Percentiles rank a stretch among this genome's conserved stretches.
Evolutionary conservation across 2,797 vertebrate species (phyloP).

Genomic region (Cetoscarus ocellatus): DNA sequence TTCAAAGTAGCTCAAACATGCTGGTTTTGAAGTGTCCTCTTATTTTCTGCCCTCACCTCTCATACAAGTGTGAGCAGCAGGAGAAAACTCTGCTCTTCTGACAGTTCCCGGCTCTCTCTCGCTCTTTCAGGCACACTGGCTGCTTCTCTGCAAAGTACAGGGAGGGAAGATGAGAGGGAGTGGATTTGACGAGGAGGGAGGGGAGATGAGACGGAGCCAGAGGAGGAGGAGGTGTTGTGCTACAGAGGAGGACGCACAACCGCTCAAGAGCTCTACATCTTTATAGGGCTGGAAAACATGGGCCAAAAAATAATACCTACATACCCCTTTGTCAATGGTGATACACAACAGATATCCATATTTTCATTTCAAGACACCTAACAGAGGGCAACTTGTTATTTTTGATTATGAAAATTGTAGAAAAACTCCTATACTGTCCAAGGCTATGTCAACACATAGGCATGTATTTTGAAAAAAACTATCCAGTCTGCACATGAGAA

Average conservation of each 20-base stretch:
- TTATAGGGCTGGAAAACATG: no score
- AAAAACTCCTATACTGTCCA: no score
- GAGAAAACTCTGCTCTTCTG: constrained; percentile 59
- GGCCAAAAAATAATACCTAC: no score
- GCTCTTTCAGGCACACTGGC: constrained; percentile 62
- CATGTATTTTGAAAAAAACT: no score
- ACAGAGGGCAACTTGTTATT: no score
- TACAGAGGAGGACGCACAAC: constrained; percentile 26
- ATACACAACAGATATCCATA: no score
- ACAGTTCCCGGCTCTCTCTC: constrained; percentile 64
- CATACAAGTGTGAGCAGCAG: constrained; percentile 26
- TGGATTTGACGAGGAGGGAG: constrained; percentile 66
- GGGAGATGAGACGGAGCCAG: constrained; percentile 46
- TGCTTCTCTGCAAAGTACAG: constrained; percentile 68
- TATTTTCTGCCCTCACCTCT: constrained; percentile 15
- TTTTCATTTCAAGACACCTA: no score
- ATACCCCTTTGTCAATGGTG: no score
- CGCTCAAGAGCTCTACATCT: background rate
- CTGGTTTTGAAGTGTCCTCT: constrained; percentile 44
- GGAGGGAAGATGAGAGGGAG: constrained; percentile 71
- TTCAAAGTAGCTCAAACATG: constrained; percentile 32
- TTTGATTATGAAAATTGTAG: no score
- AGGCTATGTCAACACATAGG: no score
- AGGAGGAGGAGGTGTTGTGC: constrained; percentile 41
- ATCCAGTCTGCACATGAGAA: no score